Conservation (phyloP, 2,888 invertebrate genomes). For the Ormyrus pomaceus region DNA sequence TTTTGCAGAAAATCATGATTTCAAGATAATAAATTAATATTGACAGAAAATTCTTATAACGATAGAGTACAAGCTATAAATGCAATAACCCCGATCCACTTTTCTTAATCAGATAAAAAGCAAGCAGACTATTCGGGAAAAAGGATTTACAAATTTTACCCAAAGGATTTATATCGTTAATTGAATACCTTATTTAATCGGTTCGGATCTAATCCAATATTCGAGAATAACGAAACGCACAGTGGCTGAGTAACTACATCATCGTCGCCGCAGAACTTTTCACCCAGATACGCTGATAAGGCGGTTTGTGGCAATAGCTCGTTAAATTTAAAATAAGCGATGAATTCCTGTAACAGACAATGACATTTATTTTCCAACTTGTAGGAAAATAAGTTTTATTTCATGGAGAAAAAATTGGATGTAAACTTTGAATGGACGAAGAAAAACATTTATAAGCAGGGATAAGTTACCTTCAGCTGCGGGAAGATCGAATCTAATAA, state of each 20-base stretch:
- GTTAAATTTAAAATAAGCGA: slow-evolving; percentile 18
- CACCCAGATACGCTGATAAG: slow-evolving; percentile 22
- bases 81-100: too few species aligned
- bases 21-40: too few species aligned
- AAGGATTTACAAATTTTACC: too few species aligned
- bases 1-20: too few species aligned
- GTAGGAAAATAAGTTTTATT: not conserved
- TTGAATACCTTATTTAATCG: slow-evolving; percentile 36
- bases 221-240: slow-evolving; percentile 23
- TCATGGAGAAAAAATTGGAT: not conserved
- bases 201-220: slow-evolving; percentile 35
- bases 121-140: too few species aligned
- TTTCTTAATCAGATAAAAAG: too few species aligned
- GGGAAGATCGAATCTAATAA: slow-evolving; percentile 3
- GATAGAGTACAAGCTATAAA: too few species aligned
- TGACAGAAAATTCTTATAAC: too few species aligned
- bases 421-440: not conserved
- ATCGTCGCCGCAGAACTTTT: slow-evolving; percentile 28
- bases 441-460: not conserved
- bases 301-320: slow-evolving; percentile 35
- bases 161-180: not conserved
- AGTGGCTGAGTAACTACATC: slow-evolving; percentile 22
- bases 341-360: slow-evolving; percentile 14
- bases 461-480: slow-evolving; percentile 13
- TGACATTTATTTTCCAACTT: not conserved